phyloP scores from a whole-genome alignment of 1,140 invertebrate species.

The Dryas iulia region DNA sequence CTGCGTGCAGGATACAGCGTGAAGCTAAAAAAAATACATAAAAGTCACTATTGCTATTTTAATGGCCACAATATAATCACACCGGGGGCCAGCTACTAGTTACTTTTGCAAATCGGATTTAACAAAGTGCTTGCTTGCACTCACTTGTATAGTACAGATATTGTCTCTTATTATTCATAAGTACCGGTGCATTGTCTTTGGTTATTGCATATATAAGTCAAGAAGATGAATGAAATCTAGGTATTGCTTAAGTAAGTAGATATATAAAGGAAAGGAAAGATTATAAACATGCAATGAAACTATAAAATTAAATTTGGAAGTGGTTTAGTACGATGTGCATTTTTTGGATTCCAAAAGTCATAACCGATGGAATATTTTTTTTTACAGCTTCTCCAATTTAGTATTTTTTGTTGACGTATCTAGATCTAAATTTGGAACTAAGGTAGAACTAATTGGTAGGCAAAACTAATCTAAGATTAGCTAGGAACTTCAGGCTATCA shows the following conservation, averaged over 20 bases:
- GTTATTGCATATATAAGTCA: neutral
- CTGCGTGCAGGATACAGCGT: too few relatives aligned
- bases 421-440: too few relatives aligned
- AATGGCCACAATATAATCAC: neutral
- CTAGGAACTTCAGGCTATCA: too few relatives aligned
- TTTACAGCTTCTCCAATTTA: too few relatives aligned
- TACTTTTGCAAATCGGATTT: neutral
- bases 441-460: too few relatives aligned
- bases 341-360: too few relatives aligned
- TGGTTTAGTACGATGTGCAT: too few relatives aligned
- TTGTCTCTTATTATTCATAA: neutral
- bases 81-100: constrained; percentile 2
- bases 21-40: too few relatives aligned
- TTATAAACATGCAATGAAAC: neutral
- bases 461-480: too few relatives aligned
- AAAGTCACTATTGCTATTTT: neutral
- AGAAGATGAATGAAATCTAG: neutral
- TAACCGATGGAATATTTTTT: too few relatives aligned
- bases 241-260: neutral
- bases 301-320: too few relatives aligned
- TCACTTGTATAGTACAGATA: neutral
- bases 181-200: neutral
- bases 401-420: too few relatives aligned
- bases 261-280: neutral
- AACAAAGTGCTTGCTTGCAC: neutral